These are phyloP conservation scores for Brachyhypopomus occidentalis DNA, from an alignment of 2,113 vertebrate species.

Conservation along the genomic window DNA sequence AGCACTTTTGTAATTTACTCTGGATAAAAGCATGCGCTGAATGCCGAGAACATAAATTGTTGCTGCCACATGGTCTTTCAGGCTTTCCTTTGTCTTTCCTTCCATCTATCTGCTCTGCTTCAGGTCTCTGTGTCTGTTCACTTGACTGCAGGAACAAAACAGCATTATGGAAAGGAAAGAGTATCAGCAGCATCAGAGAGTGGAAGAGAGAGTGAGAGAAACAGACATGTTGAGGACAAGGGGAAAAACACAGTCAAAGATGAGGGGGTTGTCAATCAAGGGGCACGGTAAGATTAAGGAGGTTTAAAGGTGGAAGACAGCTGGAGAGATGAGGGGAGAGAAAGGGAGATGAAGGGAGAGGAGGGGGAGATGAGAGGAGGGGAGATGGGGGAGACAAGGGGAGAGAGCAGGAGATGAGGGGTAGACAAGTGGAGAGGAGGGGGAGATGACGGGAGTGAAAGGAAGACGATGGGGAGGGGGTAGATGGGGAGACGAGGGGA, in stretches of 20 bases:
- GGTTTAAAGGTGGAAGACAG: not conserved
- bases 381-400: not conserved
- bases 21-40: not conserved
- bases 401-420: no score
- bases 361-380: not conserved
- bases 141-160: conserved; percentile 48
- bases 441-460: not conserved
- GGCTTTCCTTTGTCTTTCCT: conserved; percentile 4
- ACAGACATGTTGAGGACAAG: not conserved
- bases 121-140: conserved; percentile 32
- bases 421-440: not conserved
- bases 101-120: conserved; percentile 1
- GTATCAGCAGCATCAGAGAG: conserved; percentile 4
- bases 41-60: no score
- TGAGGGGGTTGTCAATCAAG: conserved; percentile 16
- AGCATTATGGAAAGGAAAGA: conserved; percentile 46
- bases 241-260: conserved; percentile 22
- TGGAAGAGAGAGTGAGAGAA: conserved; percentile 25
- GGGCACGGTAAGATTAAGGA: not conserved
- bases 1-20: not conserved
- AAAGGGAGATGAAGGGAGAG: not conserved
- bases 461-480: not conserved
- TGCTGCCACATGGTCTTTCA: not conserved
- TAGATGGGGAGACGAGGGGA: not conserved
- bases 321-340: not conserved